A percentile compares a stretch with the other conserved stretches of the same genome.
phyloP scores from a whole-genome alignment of 1,140 invertebrate species.

The Lineus longissimus region DNA sequence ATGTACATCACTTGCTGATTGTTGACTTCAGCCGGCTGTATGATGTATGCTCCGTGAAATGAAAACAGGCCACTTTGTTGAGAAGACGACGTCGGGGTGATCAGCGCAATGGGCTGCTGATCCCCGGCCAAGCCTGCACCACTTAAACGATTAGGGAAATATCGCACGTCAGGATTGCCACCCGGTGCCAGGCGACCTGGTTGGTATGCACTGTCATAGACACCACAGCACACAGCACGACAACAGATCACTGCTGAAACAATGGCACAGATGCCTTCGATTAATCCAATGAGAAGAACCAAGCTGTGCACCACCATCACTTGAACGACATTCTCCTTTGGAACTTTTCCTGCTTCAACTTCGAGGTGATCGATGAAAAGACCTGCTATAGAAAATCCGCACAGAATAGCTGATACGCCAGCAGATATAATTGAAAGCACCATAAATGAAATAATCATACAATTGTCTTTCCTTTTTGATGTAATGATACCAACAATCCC shows the following conservation, averaged over 20 bases:
- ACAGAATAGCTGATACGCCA: background rate
- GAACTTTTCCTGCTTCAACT: background rate
- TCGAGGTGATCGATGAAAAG: background rate
- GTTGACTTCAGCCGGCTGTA: background rate
- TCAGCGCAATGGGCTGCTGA: background rate
- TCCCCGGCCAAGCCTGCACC: background rate
- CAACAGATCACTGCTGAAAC: constrained; percentile 1
- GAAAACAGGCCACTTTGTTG: constrained; percentile 1
- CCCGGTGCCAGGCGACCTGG: background rate
- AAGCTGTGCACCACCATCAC: background rate
- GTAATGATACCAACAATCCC: background rate
- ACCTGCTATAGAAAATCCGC: background rate
- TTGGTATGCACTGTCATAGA: background rate
- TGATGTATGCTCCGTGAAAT: constrained; percentile 4
- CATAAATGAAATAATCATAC: background rate
- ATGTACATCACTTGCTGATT: constrained; percentile 5
- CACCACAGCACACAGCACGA: background rate
- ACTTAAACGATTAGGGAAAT: too few relatives aligned
- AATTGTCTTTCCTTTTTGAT: constrained; percentile 4
- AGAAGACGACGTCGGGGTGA: background rate
- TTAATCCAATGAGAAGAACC: background rate
- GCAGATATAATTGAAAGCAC: constrained; percentile 1
- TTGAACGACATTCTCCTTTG: background rate
- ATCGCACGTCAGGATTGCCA: background rate
- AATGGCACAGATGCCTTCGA: constrained; percentile 1